A percentile compares a stretch with the other conserved stretches of the same genome.
Evolutionary conservation across 2,797 vertebrate genomes (phyloP).

Genomic region (Scolopax rusticola): DNA sequence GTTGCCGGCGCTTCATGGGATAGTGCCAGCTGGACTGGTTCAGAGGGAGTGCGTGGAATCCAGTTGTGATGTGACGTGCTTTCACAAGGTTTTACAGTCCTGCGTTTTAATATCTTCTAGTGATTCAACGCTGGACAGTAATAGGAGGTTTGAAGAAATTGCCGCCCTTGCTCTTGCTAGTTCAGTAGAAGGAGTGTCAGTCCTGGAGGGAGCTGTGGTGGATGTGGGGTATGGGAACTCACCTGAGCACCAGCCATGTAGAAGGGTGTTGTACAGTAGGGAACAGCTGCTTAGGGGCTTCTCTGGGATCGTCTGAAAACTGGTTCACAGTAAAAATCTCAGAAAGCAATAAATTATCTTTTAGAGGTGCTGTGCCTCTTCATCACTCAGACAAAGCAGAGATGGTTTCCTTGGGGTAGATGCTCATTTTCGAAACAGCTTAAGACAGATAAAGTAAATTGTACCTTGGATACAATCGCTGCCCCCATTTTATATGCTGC

Average conservation of each 20-base stretch:
- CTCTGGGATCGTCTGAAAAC: not conserved
- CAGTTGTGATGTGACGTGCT: not conserved
- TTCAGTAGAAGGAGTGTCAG: not conserved
- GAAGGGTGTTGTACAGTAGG: not conserved
- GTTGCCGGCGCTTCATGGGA: not conserved
- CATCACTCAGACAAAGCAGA: not conserved
- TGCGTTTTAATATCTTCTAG: not conserved
- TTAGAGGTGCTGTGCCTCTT: not conserved
- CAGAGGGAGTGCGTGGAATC: not conserved
- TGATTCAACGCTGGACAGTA: not conserved
- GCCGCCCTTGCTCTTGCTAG: not conserved
- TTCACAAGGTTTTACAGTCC: not conserved
- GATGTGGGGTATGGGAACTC: accelerated
- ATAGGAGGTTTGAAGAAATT: not conserved
- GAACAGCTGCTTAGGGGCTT: not conserved
- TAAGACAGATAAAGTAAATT: not conserved
- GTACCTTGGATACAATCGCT: not conserved
- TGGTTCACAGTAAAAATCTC: not conserved
- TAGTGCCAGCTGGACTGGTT: not conserved
- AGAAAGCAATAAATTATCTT: not conserved
- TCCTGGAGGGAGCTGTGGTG: not conserved
- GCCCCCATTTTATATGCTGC: not conserved
- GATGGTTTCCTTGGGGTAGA: not conserved
- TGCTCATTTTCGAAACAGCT: not conserved
- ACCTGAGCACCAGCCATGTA: accelerated